Evolutionary conservation across 2,888 invertebrate genomes (phyloP).

Genomic region (Apamea sordens): DNA sequence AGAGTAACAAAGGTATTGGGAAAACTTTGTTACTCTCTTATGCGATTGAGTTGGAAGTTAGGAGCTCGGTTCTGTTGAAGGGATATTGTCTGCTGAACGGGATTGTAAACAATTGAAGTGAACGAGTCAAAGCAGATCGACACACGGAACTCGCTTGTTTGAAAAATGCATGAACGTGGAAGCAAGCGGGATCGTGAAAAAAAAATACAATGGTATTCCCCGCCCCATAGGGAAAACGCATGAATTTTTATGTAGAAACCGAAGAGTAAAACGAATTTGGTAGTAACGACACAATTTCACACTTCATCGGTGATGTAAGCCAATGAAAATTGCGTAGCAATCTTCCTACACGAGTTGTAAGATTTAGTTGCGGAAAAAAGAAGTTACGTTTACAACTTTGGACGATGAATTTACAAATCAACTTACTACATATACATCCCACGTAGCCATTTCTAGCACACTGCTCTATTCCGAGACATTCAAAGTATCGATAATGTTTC

Average conservation of each 20-base stretch:
- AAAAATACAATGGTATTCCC: slow-evolving; percentile 12
- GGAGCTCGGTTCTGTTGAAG: background rate
- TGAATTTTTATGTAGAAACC: slow-evolving; percentile 30
- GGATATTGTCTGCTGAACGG: slow-evolving; percentile 10
- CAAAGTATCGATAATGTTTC: slow-evolving; percentile 28
- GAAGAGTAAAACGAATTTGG: slow-evolving; percentile 34
- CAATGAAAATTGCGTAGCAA: slow-evolving; percentile 18
- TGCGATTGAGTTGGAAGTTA: background rate
- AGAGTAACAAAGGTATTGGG: slow-evolving; percentile 13
- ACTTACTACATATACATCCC: background rate
- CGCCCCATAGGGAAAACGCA: background rate
- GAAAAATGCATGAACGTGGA: slow-evolving; percentile 19
- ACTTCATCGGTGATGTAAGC: slow-evolving; percentile 28
- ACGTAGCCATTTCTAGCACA: slow-evolving; percentile 14
- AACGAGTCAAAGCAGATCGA: slow-evolving; percentile 23
- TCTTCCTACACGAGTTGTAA: slow-evolving; percentile 48
- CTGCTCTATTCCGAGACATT: slow-evolving; percentile 18
- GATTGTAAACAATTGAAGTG: background rate
- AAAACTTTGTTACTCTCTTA: too few species aligned
- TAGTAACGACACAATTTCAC: slow-evolving; percentile 36
- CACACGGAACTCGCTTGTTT: background rate
- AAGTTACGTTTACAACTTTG: slow-evolving; percentile 35
- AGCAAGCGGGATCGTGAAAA: background rate
- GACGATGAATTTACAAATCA: slow-evolving; percentile 32
- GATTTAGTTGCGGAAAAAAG: slow-evolving; percentile 23